A percentile compares a stretch with the other conserved stretches of the same genome.
Conservation (phyloP, 2,113 vertebrate species). For the Xiphias gladius region DNA sequence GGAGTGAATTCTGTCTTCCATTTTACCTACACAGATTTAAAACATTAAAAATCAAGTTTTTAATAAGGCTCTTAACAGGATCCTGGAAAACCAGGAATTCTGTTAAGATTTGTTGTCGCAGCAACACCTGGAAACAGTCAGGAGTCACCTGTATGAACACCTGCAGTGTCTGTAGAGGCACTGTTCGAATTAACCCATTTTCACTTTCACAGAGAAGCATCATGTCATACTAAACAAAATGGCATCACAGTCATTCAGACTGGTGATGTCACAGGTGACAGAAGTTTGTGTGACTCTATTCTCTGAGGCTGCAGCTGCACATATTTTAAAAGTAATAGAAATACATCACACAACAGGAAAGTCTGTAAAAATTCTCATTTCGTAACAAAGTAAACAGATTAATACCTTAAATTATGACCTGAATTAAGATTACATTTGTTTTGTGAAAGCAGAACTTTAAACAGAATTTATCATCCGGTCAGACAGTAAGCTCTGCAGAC, state of each 20-base stretch:
- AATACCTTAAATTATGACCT: not conserved
- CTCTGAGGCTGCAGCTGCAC: not conserved
- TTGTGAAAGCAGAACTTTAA: too few relatives aligned
- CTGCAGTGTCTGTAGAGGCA: not conserved
- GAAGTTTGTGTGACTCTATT: too few relatives aligned
- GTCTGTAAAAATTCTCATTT: not conserved
- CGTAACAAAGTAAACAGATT: not conserved
- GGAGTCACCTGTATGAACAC: not conserved
- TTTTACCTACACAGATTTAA: conserved; percentile 27
- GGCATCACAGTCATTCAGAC: not conserved
- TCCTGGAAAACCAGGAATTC: conserved; percentile 22
- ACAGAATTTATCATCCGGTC: not conserved
- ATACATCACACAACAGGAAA: not conserved
- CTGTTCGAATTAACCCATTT: not conserved
- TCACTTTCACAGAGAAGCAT: not conserved
- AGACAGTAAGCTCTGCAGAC: not conserved
- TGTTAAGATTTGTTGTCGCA: conserved; percentile 3
- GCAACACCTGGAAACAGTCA: conserved; percentile 8
- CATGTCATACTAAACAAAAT: not conserved
- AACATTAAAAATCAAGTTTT: not conserved
- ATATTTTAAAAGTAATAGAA: not conserved
- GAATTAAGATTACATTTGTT: too few relatives aligned
- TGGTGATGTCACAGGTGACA: not conserved
- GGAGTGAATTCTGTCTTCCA: conserved; percentile 59
- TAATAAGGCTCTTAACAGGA: not conserved